These are phyloP conservation scores for Sinodicranocentrus sp. DNA, from an alignment of 2,888 invertebrate genomes.

Conservation along the genomic window DNA sequence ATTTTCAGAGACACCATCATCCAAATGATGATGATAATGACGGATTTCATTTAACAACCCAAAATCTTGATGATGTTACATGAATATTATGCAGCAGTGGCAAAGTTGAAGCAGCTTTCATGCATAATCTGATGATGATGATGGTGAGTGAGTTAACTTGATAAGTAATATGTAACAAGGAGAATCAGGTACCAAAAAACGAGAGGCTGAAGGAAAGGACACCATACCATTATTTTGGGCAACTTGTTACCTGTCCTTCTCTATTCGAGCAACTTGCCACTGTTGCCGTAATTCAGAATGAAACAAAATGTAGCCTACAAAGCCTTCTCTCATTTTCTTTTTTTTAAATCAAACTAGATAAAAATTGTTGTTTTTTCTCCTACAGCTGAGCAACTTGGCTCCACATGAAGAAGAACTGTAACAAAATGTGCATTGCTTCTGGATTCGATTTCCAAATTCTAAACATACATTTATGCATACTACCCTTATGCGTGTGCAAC, in stretches of 20 bases:
- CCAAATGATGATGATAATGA: slow-evolving; percentile 39
- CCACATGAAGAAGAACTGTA: too few species aligned
- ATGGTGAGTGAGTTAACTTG: slow-evolving; percentile 8
- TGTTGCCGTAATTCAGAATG: slow-evolving; percentile 54
- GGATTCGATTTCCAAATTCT: too few species aligned
- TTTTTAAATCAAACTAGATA: too few species aligned
- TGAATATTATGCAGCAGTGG: slow-evolving; percentile 20
- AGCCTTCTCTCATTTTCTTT: slow-evolving; percentile 45
- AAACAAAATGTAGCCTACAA: slow-evolving; percentile 39
- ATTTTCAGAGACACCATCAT: slow-evolving; percentile 44
- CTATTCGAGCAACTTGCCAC: slow-evolving; percentile 1
- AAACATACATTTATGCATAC: too few species aligned
- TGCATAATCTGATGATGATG: slow-evolving; percentile 47
- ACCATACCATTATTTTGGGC: slow-evolving; percentile 36
- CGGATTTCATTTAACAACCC: slow-evolving; percentile 50
- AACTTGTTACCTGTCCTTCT: slow-evolving; percentile 61
- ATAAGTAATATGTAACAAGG: slow-evolving; percentile 68
- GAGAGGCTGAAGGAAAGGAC: slow-evolving; percentile 64
- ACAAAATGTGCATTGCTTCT: too few species aligned
- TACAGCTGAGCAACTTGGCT: too few species aligned
- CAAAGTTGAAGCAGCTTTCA: slow-evolving; percentile 54
- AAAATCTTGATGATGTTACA: slow-evolving; percentile 37
- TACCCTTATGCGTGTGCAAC: too few species aligned
- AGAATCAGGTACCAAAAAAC: slow-evolving; percentile 65
- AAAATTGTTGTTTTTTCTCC: too few species aligned